Evolutionary conservation across 2,888 invertebrate genomes (phyloP).

Genomic region (Tetragnatha montana): DNA sequence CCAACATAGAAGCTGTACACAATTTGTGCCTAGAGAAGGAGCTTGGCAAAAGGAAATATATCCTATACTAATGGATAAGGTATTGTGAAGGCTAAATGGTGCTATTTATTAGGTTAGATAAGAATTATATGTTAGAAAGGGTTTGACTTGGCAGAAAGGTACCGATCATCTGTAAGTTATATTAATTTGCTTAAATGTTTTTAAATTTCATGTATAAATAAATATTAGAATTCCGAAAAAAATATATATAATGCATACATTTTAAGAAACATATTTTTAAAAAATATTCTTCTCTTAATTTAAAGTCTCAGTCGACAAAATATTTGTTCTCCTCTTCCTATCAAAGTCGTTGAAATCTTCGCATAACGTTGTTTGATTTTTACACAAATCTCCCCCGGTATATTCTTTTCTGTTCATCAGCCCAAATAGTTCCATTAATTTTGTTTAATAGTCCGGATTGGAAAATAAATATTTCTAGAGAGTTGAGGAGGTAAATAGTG

Average conservation of each 20-base stretch:
- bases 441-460: not conserved
- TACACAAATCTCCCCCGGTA: not conserved
- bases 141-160: not conserved
- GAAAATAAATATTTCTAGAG: not conserved
- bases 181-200: too few relatives aligned
- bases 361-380: not conserved
- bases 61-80: not conserved
- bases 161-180: too few relatives aligned
- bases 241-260: too few relatives aligned
- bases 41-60: conserved; percentile 36
- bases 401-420: not conserved
- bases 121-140: not conserved
- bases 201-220: too few relatives aligned
- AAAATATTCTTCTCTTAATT: too few relatives aligned
- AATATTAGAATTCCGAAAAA: too few relatives aligned
- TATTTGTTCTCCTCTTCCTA: too few relatives aligned
- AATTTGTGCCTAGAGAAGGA: conserved; percentile 49
- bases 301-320: too few relatives aligned
- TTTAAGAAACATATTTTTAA: too few relatives aligned
- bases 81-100: conserved; percentile 29
- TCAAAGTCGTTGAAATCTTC: too few relatives aligned
- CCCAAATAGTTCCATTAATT: not conserved
- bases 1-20: conserved; percentile 8
- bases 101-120: conserved; percentile 35
- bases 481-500: not conserved